phyloP scores from a whole-genome alignment of 2,888 invertebrate genomes.

The Lacanobia wlatinum region DNA sequence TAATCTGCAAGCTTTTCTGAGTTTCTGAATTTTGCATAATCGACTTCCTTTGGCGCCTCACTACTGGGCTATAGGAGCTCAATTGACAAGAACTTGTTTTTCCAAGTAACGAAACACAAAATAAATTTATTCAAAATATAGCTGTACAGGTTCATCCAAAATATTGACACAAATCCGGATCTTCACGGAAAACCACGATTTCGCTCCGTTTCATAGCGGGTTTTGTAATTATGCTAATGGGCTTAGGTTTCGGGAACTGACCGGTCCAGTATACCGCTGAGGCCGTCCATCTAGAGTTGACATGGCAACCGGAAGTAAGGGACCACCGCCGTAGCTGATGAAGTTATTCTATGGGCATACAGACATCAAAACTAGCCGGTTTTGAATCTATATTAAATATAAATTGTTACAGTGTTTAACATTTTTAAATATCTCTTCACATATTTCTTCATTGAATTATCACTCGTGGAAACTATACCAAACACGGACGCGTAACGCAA shows the following conservation, averaged over 20 bases:
- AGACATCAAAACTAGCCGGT: neutral
- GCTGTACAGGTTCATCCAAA: neutral
- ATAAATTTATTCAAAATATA: neutral
- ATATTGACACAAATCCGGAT: constrained; percentile 8
- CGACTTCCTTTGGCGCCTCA: too few species aligned
- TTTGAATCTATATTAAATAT: neutral
- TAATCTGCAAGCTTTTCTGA: too few species aligned
- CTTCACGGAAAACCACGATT: constrained; percentile 11
- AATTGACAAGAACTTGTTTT: neutral
- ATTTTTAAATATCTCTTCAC: too few species aligned
- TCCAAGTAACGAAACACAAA: neutral
- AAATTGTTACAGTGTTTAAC: too few species aligned
- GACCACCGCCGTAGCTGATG: neutral
- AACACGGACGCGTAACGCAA: too few species aligned
- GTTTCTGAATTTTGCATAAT: too few species aligned
- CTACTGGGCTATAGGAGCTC: too few species aligned
- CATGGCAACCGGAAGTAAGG: neutral
- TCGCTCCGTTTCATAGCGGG: constrained; percentile 10
- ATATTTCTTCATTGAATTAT: too few species aligned
- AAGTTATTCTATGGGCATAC: neutral
- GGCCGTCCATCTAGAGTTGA: constrained; percentile 2
- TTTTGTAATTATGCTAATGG: constrained; percentile 32
- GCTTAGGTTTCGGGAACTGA: constrained; percentile 6
- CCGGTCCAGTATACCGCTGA: neutral
- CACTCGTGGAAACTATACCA: too few species aligned